Base-by-base conservation (phyloP, 2,113 vertebrate genomes). In the Sinocyclocheilus anophthalmus region DNA sequence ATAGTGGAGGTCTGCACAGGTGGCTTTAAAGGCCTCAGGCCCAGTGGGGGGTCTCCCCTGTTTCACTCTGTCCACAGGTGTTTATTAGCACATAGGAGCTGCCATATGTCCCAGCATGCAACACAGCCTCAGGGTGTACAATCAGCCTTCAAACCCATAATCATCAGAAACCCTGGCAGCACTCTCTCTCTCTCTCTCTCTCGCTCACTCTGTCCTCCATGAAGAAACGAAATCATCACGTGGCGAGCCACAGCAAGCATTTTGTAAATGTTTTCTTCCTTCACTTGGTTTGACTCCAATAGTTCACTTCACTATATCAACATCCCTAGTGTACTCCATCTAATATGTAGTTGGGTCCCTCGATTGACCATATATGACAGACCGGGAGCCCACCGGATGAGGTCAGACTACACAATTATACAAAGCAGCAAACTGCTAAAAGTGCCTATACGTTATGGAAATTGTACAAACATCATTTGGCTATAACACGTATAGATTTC, bases 71-170 rank as follows among this genome's bases (percentile, higher is more conserved):
- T 94, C 93, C 94, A 94, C 94, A 95, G 94, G 94, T 94, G 93
- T 93, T 94, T 94, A 95, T 95, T 95, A 95, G 93, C 94, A 95
- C 94, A 95, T 94, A 93, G 92, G 91, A 94, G 92, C 92, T 94
- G 92, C 94, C 94, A 95, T 94, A 95, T 95, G 94, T 94, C 95
- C 92, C 88, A 90, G 89, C 87, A 91, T 86, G 83, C 87, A 92
- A 88, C 91, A 81, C 84, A 84, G 93, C 93, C 94, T 26, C 88
- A 92, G 93, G 95, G 92, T 87, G 90, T 91, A 90, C 92, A 95
- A 94, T 94, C 93, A 93, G 93, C 90, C 92, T 93, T 92, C 85
- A 73, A 33, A 72, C 90, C 93, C 92, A 87, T 94, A 95, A 95
- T 95, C 93, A 94, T 91, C 92, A 88, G 76, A 92, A 93, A 90